Evolutionary conservation across 2,888 invertebrate species (phyloP).

Genomic region (Agrochola macilenta): DNA sequence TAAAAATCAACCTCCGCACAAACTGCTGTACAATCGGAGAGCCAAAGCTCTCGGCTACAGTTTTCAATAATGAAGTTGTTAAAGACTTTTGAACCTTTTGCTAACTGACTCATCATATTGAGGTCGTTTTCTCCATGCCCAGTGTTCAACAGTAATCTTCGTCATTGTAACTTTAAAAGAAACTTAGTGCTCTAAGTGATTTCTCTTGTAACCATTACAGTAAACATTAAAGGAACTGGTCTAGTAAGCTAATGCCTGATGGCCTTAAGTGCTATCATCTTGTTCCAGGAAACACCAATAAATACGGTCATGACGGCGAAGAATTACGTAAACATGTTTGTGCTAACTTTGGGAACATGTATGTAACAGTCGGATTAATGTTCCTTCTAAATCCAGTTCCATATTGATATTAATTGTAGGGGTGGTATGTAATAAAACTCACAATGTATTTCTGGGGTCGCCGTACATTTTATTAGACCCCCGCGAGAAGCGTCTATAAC

Average conservation of each 20-base stretch:
- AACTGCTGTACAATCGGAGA: no score
- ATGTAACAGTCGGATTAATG: conserved; percentile 13
- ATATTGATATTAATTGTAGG: conserved; percentile 25
- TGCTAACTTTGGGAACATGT: conserved; percentile 18
- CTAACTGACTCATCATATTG: conserved; percentile 52
- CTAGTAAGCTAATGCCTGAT: conserved; percentile 66
- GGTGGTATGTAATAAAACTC: conserved; percentile 23
- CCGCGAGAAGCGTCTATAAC: neutral
- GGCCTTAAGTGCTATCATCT: conserved; percentile 63
- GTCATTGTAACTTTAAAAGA: conserved; percentile 63
- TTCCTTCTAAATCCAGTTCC: conserved; percentile 1
- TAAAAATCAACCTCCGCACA: no score
- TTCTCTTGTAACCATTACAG: conserved; percentile 74
- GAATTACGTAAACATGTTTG: conserved; percentile 48
- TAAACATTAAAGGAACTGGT: conserved; percentile 69
- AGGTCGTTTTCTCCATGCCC: conserved; percentile 64
- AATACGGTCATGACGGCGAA: conserved; percentile 40
- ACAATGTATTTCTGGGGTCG: conserved; percentile 10
- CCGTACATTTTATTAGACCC: conserved; percentile 22
- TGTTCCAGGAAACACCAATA: conserved; percentile 65
- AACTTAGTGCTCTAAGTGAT: conserved; percentile 71
- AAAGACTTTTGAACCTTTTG: conserved; percentile 42
- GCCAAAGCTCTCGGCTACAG: no score
- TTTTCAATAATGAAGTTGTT: conserved; percentile 29
- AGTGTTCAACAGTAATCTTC: conserved; percentile 47